phyloP scores from a whole-genome alignment of 2,888 invertebrate genomes.

The Nomada lathburiana region DNA sequence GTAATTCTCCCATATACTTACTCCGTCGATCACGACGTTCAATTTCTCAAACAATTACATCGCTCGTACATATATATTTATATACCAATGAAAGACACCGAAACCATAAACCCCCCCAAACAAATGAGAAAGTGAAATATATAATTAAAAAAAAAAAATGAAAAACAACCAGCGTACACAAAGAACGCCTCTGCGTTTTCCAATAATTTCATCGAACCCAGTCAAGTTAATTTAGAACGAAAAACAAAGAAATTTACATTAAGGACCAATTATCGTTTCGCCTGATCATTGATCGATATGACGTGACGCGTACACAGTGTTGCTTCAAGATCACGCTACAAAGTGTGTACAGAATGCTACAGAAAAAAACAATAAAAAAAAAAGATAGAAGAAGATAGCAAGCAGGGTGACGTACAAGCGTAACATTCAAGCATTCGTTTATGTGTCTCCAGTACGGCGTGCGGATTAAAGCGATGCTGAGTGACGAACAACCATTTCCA shows the following conservation, averaged over 20 bases:
- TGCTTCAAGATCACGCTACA: conserved; percentile 14
- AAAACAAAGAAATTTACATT: conserved; percentile 8
- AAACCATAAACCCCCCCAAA: conserved; percentile 14
- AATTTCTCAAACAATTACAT: conserved; percentile 30
- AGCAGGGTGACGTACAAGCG: conserved; percentile 16
- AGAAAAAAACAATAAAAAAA: background rate
- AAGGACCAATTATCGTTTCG: conserved; percentile 26
- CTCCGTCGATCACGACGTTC: conserved; percentile 16
- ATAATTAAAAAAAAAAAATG: background rate
- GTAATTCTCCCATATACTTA: conserved; percentile 46
- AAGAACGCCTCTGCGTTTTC: conserved; percentile 9
- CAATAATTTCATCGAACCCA: background rate
- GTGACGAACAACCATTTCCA: conserved; percentile 22
- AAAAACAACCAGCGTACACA: background rate
- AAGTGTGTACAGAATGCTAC: conserved; percentile 5
- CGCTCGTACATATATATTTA: conserved; percentile 11
- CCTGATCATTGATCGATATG: conserved; percentile 56
- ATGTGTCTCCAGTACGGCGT: background rate
- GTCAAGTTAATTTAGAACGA: background rate
- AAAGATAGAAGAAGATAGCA: background rate
- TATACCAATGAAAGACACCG: conserved; percentile 6
- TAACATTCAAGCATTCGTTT: conserved; percentile 22
- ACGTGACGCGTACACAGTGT: conserved; percentile 35
- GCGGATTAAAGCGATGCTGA: conserved; percentile 5
- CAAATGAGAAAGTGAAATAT: background rate